These are phyloP conservation scores for Tetramorium alpestre DNA, from an alignment of 1,140 invertebrate species.

Conservation along the genomic window DNA sequence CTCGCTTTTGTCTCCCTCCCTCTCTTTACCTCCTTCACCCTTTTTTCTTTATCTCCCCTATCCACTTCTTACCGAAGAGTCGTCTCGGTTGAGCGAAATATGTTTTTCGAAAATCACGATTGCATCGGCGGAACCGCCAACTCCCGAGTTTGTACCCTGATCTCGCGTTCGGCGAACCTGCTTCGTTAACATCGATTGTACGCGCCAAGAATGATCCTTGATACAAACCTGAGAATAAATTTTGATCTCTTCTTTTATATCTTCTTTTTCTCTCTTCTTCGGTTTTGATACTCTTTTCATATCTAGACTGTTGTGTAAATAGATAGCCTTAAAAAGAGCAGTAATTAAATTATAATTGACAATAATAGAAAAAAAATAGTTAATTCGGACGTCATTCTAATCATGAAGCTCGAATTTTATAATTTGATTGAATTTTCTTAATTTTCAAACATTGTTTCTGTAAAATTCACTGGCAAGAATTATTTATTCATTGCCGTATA, in stretches of 20 bases:
- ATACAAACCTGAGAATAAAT: not conserved
- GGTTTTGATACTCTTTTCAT: not conserved
- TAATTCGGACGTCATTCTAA: not conserved
- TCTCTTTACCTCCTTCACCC: not conserved
- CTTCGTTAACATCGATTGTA: conserved; percentile 25
- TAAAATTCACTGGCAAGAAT: not conserved
- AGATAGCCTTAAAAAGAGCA: not conserved
- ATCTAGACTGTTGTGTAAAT: not conserved
- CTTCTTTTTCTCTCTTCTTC: not conserved
- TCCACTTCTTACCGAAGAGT: conserved; percentile 21
- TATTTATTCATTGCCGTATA: conserved; percentile 3
- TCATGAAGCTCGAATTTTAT: not conserved
- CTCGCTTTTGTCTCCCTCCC: conserved; percentile 20
- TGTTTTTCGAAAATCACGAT: conserved; percentile 45
- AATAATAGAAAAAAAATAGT: not conserved
- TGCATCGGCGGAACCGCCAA: not conserved
- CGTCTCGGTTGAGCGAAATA: conserved; percentile 29
- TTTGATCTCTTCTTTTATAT: not conserved
- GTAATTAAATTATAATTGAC: conserved; percentile 13
- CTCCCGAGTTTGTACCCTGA: not conserved
- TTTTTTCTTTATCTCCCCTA: conserved; percentile 20
- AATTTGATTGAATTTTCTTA: not conserved
- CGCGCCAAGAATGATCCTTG: conserved; percentile 13
- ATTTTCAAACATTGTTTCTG: not conserved
- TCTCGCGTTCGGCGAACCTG: not conserved